A percentile compares a stretch with the other conserved stretches of the same genome.
Evolutionary conservation across 2,797 vertebrate species (phyloP).

Genomic region (Nyctalus aviator): DNA sequence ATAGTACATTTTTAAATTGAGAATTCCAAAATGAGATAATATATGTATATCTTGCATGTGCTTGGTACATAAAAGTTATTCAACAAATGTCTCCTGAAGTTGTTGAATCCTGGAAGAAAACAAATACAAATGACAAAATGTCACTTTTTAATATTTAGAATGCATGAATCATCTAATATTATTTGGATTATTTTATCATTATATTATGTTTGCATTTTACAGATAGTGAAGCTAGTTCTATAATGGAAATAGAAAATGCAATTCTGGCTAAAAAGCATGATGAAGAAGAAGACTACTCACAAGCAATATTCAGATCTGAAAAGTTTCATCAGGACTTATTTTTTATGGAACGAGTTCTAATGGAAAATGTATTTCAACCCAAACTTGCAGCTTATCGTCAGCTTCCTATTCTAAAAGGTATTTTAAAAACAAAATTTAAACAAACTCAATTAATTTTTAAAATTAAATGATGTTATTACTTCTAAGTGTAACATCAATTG

Average conservation of each 20-base stretch:
- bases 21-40: conserved; percentile 45
- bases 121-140: conserved; percentile 22
- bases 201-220: conserved; percentile 68
- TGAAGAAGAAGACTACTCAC: conserved; percentile 83
- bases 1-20: background rate
- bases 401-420: conserved; percentile 90
- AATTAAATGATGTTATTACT: background rate
- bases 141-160: conserved; percentile 24
- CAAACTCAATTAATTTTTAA: background rate
- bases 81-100: background rate
- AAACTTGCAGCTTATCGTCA: conserved; percentile 93
- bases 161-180: background rate
- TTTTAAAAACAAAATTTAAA: conserved; percentile 51
- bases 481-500: conserved; percentile 9
- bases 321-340: conserved; percentile 90
- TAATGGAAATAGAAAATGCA: conserved; percentile 83
- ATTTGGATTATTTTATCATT: conserved; percentile 22
- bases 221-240: conserved; percentile 87
- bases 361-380: conserved; percentile 91
- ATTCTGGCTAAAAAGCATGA: conserved; percentile 74
- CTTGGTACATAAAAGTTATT: background rate
- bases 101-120: conserved; percentile 48
- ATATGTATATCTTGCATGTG: background rate
- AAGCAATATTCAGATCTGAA: conserved; percentile 88
- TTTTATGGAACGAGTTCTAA: conserved; percentile 92